These are phyloP conservation scores for Phoxinus dragarum DNA, from an alignment of 2,797 vertebrate species.

Conservation along the genomic window DNA sequence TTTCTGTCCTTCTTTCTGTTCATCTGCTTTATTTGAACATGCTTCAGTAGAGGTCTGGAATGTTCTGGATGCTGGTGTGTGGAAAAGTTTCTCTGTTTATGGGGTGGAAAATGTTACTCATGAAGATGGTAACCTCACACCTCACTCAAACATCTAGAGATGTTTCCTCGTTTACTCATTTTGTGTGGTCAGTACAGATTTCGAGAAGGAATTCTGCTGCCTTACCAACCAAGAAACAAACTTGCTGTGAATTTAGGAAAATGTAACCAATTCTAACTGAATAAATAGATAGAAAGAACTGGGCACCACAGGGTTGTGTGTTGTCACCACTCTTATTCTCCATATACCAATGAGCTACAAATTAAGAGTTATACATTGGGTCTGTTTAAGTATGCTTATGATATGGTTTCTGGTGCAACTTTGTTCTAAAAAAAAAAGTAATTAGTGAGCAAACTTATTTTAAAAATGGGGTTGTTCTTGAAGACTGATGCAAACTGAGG, in stretches of 20 bases:
- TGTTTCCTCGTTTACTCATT: constrained; percentile 22
- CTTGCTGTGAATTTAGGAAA: background rate
- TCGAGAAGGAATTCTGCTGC: constrained; percentile 3
- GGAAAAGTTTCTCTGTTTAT: constrained; percentile 33
- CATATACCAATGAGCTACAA: background rate
- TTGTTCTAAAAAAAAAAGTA: no score
- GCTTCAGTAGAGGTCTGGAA: constrained; percentile 35
- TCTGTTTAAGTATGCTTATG: background rate
- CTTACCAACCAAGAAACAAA: constrained; percentile 13
- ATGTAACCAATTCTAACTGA: background rate
- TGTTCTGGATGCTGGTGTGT: constrained; percentile 9
- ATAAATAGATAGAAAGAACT: background rate
- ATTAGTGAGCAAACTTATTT: no score
- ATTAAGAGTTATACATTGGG: background rate
- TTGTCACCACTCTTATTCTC: background rate
- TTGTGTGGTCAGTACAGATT: constrained; percentile 6
- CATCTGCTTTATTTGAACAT: constrained; percentile 31
- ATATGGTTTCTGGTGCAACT: no score
- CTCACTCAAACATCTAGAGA: constrained; percentile 29
- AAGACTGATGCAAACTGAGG: background rate
- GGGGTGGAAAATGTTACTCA: constrained; percentile 42
- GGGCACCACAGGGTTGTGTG: background rate
- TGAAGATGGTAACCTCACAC: constrained; percentile 43
- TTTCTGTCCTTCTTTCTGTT: constrained; percentile 6
- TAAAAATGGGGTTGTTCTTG: background rate